These are phyloP conservation scores for Podargus strigoides DNA, from an alignment of 2,797 vertebrate genomes.

Conservation along the genomic window DNA sequence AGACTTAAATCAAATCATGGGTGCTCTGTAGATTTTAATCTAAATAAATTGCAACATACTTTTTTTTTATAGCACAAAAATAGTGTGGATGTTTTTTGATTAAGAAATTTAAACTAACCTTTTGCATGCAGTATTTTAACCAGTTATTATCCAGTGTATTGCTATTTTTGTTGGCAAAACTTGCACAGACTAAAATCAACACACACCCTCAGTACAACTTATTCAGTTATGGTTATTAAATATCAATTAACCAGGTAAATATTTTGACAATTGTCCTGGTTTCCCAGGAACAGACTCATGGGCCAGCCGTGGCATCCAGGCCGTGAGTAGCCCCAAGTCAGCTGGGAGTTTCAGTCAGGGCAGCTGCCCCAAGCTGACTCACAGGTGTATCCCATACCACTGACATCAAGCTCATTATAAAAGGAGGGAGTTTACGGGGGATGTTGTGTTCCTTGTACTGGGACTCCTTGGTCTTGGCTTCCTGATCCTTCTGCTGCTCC, in stretches of 20 bases:
- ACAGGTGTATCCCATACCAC: too few species aligned
- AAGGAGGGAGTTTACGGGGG: too few species aligned
- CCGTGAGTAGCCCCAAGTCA: too few species aligned
- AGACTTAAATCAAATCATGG: not conserved
- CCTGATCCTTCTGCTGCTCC: too few species aligned
- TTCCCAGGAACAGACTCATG: too few species aligned
- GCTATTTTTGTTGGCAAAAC: not conserved
- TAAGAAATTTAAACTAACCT: not conserved
- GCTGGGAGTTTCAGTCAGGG: too few species aligned
- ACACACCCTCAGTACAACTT: not conserved
- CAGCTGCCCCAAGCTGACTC: too few species aligned
- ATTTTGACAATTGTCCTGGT: too few species aligned
- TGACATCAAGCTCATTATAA: too few species aligned
- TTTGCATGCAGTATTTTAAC: not conserved
- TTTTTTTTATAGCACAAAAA: not conserved
- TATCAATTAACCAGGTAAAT: not conserved
- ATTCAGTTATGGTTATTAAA: not conserved
- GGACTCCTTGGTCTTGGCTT: too few species aligned
- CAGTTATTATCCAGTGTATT: not conserved
- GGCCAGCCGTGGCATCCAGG: too few species aligned
- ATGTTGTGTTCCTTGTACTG: too few species aligned
- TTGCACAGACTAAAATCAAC: not conserved
- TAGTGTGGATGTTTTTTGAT: not conserved
- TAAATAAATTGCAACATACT: not conserved
- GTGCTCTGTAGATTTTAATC: not conserved